Evolutionary conservation across 1,140 invertebrate genomes (phyloP), one percentile per base, ranked within the genome.

Genomic region (Grapholita molesta): DNA sequence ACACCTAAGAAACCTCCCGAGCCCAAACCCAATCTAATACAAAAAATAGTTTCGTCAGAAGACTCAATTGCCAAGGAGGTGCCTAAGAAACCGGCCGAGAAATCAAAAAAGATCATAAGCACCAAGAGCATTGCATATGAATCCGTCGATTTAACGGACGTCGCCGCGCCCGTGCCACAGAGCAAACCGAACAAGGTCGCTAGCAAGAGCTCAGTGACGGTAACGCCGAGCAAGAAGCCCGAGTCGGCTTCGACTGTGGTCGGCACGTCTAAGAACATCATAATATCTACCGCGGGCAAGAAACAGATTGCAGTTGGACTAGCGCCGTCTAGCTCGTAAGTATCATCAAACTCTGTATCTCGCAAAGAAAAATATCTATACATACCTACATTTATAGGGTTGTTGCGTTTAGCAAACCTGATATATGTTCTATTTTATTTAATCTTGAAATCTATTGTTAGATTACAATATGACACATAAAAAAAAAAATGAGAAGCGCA

Each of bases 231-330:
- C 32, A 61, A 28, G 25, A 61, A 61, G 55, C n/a, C 15, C 9
- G 55, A 61, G 15, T 9, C 30, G 0, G n/a, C 9, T 2, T 18
- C 64, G 15, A 52, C 70, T 0, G 48, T 73, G 5, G 61, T 70
- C 11, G 77, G 79, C 8, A 71, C 70, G 1, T 74, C 79, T n/a
- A 81, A 81, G 32, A 72, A 76, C 53, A 76, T 79, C 30, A 70
- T 76, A 11, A 2, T 69, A 7, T 55, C 23, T 25, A 23, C 23
- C 11, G 11, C 21, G 12, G 32, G 32, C 2, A 64, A 57, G 24
- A 52, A 30, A 5, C 35, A 18, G 3, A 30, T 42, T 11, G 3
- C 15, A 15, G 42, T 48, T 6, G 42, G 42, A 48, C 1, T 7
- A 6, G 24, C 66, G 15, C 12, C 35, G 6, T 25, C 32, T 32